Percentiles rank a stretch among this genome's conserved stretches.
phyloP scores from a whole-genome alignment of 2,888 invertebrate species.

The Rhaphigaster nebulosa region DNA sequence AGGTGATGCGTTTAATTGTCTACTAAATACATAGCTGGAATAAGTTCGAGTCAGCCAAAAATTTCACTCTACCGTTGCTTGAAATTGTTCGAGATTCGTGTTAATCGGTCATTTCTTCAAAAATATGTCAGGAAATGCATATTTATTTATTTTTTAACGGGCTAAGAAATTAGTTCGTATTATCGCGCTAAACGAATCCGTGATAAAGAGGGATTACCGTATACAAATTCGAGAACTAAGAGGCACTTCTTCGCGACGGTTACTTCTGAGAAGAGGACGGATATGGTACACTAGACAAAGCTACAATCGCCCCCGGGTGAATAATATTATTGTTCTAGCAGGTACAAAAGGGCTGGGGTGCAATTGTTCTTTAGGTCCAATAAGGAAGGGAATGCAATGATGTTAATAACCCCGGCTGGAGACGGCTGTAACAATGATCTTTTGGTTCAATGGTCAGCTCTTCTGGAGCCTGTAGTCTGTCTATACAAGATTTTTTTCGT shows the following conservation, averaged over 20 bases:
- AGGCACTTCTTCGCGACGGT: background rate
- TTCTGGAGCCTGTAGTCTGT: background rate
- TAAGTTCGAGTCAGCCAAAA: no score
- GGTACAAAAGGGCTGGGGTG: background rate
- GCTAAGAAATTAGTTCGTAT: no score
- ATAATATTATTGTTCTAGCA: background rate
- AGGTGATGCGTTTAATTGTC: no score
- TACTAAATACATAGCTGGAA: no score
- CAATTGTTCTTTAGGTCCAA: slow-evolving; percentile 14
- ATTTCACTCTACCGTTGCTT: no score
- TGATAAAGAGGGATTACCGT: background rate
- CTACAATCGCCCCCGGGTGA: background rate
- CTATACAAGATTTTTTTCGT: background rate
- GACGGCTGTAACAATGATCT: background rate
- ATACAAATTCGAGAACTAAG: background rate
- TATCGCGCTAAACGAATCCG: no score
- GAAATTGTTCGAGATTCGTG: no score
- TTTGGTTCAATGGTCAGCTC: slow-evolving; percentile 5
- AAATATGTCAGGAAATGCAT: no score
- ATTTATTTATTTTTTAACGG: no score
- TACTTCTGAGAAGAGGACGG: background rate
- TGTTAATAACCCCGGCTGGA: slow-evolving; percentile 21
- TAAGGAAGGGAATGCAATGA: slow-evolving; percentile 34
- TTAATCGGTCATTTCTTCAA: no score
- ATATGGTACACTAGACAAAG: slow-evolving; percentile 16